Conservation (phyloP, 2,888 invertebrate genomes). For the Pristionchus entomophagus region DNA sequence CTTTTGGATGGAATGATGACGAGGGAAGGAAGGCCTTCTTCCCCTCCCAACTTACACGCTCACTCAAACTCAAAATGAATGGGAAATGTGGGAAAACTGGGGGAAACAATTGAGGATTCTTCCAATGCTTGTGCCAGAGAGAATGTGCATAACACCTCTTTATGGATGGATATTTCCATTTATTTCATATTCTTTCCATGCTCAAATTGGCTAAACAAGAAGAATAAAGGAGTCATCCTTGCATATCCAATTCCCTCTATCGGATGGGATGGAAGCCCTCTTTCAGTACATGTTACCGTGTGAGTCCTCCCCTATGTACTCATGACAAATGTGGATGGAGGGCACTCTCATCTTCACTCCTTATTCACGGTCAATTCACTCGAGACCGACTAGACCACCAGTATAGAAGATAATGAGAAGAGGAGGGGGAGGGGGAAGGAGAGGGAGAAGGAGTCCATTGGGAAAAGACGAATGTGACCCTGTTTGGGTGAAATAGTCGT, state of each 20-base stretch:
- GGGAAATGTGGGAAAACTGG: background rate
- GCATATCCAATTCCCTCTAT: conserved; percentile 10
- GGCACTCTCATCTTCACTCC: background rate
- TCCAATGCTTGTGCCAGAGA: background rate
- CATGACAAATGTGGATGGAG: background rate
- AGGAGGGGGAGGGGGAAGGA: background rate
- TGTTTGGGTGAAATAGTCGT: conserved; percentile 10
- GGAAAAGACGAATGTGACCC: conserved; percentile 20
- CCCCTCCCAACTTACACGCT: conserved; percentile 24
- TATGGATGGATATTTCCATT: background rate
- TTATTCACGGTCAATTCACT: conserved; percentile 15
- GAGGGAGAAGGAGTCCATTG: background rate
- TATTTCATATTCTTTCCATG: background rate
- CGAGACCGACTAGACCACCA: background rate
- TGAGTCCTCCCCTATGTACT: background rate
- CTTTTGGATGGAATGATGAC: background rate
- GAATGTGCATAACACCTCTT: background rate
- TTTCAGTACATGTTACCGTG: background rate
- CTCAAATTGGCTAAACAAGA: background rate
- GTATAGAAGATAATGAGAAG: too few species aligned
- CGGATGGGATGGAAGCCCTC: background rate
- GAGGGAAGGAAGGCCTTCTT: background rate
- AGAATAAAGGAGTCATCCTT: background rate
- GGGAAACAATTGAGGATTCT: background rate
- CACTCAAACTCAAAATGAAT: conserved; percentile 36